Conservation (phyloP, 2,797 vertebrate species). For the Leptoclinus maculatus region DNA sequence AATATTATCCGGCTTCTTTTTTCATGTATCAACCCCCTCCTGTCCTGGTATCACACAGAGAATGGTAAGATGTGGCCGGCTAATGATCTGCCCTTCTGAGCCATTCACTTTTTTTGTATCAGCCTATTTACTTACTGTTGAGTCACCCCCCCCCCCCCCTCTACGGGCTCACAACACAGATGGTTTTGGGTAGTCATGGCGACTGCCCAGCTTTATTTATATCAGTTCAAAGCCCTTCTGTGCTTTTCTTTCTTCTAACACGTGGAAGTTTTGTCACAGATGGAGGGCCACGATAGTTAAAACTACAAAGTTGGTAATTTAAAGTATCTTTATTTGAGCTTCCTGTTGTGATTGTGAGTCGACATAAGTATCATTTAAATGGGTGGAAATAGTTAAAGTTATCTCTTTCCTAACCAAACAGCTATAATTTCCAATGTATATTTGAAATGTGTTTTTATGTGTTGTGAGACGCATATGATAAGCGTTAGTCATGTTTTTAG, state of each 20-base stretch:
- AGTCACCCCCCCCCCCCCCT: slow-evolving; percentile 57
- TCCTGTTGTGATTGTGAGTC: not conserved
- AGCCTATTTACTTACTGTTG: slow-evolving; percentile 74
- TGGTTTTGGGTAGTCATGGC: slow-evolving; percentile 71
- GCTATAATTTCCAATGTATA: not conserved
- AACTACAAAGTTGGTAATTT: slow-evolving; percentile 7
- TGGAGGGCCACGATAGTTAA: not conserved
- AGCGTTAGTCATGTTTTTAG: slow-evolving; percentile 22
- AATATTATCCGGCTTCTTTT: slow-evolving; percentile 85
- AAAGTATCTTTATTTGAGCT: slow-evolving; percentile 10
- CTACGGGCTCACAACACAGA: slow-evolving; percentile 68
- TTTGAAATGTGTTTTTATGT: slow-evolving; percentile 9
- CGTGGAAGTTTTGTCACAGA: slow-evolving; percentile 30
- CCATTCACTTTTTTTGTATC: slow-evolving; percentile 76
- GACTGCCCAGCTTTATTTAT: slow-evolving; percentile 57
- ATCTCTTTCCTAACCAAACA: not conserved
- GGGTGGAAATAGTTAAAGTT: not conserved
- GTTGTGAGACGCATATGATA: slow-evolving; percentile 19
- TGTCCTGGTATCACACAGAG: slow-evolving; percentile 63
- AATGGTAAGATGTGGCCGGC: slow-evolving; percentile 71
- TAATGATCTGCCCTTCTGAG: slow-evolving; percentile 80
- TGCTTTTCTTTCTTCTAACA: slow-evolving; percentile 18
- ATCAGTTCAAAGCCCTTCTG: slow-evolving; percentile 45
- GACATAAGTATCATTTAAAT: not conserved
- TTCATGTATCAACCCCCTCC: slow-evolving; percentile 64